phyloP scores from a whole-genome alignment of 2,113 vertebrate genomes.

The Aspiorhynchus laticeps region DNA sequence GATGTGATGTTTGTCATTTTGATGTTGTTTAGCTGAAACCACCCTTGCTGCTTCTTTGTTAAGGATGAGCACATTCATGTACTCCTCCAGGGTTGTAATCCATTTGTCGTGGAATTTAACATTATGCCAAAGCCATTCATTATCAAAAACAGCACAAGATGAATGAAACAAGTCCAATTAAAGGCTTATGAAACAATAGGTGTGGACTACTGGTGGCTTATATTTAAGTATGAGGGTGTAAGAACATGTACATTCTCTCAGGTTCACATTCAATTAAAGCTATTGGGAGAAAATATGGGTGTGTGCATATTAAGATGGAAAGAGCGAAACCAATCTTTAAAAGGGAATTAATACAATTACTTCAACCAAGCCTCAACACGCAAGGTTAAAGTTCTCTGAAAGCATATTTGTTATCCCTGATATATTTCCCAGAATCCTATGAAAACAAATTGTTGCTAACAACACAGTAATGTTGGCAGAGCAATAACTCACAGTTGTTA shows the following conservation, averaged over 20 bases:
- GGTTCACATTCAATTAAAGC: not conserved
- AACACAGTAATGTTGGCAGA: not conserved
- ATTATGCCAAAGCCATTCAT: not conserved
- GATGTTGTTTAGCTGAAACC: not conserved
- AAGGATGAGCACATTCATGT: not conserved
- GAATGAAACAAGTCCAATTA: not conserved
- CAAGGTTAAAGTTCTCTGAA: not conserved
- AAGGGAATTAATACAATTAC: not conserved
- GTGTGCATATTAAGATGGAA: slow-evolving; percentile 14
- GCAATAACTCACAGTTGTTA: not conserved
- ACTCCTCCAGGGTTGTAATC: not conserved
- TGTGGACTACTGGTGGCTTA: not conserved
- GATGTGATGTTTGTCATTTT: not conserved
- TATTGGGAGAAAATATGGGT: not conserved
- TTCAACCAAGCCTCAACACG: not conserved
- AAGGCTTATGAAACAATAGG: not conserved
- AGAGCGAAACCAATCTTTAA: not conserved
- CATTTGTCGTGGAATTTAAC: not conserved
- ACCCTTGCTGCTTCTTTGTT: not conserved
- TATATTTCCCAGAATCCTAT: not conserved
- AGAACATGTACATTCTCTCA: not conserved
- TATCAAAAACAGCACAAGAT: not conserved
- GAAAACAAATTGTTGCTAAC: slow-evolving; percentile 10
- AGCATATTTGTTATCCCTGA: not conserved
- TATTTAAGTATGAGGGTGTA: not conserved